Evolutionary conservation across 2,888 invertebrate genomes (phyloP), one percentile per base, ranked within the genome.

Genomic region (Ectemnius lituratus): DNA sequence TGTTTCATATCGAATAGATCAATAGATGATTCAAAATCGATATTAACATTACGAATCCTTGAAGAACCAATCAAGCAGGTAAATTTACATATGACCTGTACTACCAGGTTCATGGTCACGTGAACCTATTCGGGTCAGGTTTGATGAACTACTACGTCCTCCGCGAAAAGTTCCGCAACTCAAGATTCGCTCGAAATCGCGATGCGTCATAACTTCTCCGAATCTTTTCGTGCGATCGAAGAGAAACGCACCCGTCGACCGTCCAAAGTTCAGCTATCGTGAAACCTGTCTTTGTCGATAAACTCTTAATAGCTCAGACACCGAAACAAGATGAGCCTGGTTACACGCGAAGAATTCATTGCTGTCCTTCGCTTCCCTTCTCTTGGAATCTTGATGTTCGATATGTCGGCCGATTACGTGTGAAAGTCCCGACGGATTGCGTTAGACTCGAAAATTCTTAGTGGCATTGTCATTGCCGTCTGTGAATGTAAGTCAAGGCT

Each of bases 111-210:
- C 37, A 37, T 2, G 37, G 37, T 37, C 37, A 37, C 0, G 37
- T 4, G 37, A 37, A 6, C 6, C 37, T 0, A 23, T 8, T 37
- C 37, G 37, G 11, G 11, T 11, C 37, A 52, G n/a, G 52, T 52
- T 52, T 52, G 16, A 14, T 6, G 52, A 52, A 14, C 52, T 52
- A 14, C 52, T n/a, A 52, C 16, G 52, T 52, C 52, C 52, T 52
- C 4, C 16, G 16, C 4, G 16, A 52, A 16, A n/a, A 64, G 23
- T 49, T 18, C 56, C 69, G 47, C 56, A 20, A 49, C 62, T 69
- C 52, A 2, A 52, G 4, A 16, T 52, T 52, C 60, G 46, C 37
- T 70, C 69, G 59, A 72, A 52, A 72, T 69, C 62, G 67, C 57
- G 16, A 57, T 46, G n/a, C 49, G 46, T 70, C 62, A 70, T 63